Evolutionary conservation across 1,140 invertebrate species (phyloP).

Genomic region (Drosophila guanche): DNA sequence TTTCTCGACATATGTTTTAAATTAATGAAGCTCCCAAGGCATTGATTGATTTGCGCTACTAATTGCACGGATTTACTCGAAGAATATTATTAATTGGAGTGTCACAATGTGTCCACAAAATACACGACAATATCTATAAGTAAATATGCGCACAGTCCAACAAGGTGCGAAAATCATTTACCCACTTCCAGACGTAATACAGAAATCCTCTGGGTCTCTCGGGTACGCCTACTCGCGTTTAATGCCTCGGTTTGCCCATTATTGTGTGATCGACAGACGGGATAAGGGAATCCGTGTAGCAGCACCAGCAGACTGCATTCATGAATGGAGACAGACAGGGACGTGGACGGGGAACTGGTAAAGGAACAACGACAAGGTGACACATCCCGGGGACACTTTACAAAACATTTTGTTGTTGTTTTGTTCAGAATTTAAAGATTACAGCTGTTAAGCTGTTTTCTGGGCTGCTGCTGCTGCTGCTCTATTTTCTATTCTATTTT

Average conservation of each 20-base stretch:
- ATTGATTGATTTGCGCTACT: conserved; percentile 66
- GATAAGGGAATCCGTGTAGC: conserved; percentile 58
- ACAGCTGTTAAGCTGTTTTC: conserved; percentile 74
- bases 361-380: conserved; percentile 34
- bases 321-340: conserved; percentile 61
- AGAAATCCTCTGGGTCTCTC: neutral
- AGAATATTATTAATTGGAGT: conserved; percentile 51
- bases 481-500: conserved; percentile 47
- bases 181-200: conserved; percentile 42
- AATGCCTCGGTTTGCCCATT: conserved; percentile 64
- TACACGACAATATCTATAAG: conserved; percentile 18
- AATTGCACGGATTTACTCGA: conserved; percentile 18
- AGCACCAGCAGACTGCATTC: conserved; percentile 18
- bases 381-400: conserved; percentile 44
- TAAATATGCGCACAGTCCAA: conserved; percentile 16
- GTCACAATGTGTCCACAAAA: conserved; percentile 21
- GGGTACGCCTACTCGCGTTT: conserved; percentile 18
- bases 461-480: conserved; percentile 68
- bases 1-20: conserved; percentile 61
- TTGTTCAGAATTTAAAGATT: conserved; percentile 73
- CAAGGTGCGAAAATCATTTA: conserved; percentile 76
- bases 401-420: no score
- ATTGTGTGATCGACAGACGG: conserved; percentile 73
- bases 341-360: neutral
- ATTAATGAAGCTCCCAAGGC: conserved; percentile 34